Percentiles rank a stretch among this genome's conserved stretches.
These are phyloP conservation scores for Turritopsis dohrnii DNA, from an alignment of 30 jellyfish, hydroid and myxozoan genomes.

Conservation along the genomic window DNA sequence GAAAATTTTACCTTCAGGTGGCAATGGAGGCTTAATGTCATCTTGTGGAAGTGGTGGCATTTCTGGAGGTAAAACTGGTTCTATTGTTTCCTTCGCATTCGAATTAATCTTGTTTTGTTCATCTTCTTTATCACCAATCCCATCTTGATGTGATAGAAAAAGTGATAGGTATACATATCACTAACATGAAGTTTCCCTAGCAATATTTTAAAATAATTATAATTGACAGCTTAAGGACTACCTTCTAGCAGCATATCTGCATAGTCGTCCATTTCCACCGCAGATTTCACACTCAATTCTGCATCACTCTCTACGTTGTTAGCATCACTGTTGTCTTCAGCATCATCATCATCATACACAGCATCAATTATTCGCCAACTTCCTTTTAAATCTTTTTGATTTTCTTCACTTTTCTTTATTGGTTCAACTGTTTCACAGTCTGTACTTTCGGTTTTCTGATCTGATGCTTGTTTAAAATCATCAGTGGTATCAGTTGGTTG, in stretches of 20 bases:
- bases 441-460: background rate
- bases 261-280: conserved; percentile 65
- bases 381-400: conserved; percentile 1
- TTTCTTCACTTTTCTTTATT: background rate
- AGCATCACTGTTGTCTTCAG: conserved; percentile 14
- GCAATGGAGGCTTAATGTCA: conserved; percentile 37
- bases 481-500: background rate
- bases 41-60: conserved; percentile 78
- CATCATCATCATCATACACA: conserved; percentile 34
- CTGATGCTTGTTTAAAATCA: background rate
- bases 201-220: no score
- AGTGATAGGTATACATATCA: no score
- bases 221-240: no score
- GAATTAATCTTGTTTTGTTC: conserved; percentile 1
- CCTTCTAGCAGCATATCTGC: conserved; percentile 97
- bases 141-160: background rate
- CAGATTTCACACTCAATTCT: conserved; percentile 35
- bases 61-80: conserved; percentile 41
- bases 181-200: no score
- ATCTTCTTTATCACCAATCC: conserved; percentile 11
- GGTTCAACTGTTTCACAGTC: background rate
- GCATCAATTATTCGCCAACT: conserved; percentile 39
- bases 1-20: conserved; percentile 28
- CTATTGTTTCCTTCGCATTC: conserved; percentile 17
- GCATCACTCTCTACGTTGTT: background rate